Evolutionary conservation across 1,140 invertebrate genomes (phyloP).

Genomic region (Lepidurus apus): DNA sequence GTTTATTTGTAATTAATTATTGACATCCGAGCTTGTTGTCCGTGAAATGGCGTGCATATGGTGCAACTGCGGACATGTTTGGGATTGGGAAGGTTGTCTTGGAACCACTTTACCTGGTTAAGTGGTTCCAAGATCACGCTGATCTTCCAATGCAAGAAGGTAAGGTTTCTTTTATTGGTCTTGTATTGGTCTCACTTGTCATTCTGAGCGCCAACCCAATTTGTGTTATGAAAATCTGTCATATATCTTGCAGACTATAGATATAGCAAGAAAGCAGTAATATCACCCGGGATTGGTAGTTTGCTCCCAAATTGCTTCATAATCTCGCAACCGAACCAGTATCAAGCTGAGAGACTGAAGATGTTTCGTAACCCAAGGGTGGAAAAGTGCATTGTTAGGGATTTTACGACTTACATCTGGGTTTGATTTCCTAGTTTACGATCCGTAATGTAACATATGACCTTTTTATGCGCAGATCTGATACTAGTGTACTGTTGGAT

Average conservation of each 20-base stretch:
- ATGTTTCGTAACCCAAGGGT: not conserved
- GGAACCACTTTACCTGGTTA: too few relatives aligned
- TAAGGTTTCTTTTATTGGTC: not conserved
- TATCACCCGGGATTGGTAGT: not conserved
- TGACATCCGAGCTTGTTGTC: too few relatives aligned
- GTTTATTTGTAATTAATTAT: too few relatives aligned
- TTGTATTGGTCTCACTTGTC: not conserved
- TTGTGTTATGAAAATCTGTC: not conserved
- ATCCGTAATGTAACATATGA: constrained; percentile 15
- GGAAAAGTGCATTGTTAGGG: not conserved
- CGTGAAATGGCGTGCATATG: too few relatives aligned
- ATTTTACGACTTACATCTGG: not conserved
- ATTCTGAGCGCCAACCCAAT: not conserved
- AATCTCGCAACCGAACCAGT: not conserved
- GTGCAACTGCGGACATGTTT: too few relatives aligned
- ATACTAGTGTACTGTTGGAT: not conserved
- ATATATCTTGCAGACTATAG: not conserved
- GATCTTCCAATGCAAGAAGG: not conserved
- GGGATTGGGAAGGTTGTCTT: too few relatives aligned
- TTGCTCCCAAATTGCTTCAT: not conserved
- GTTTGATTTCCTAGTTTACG: not conserved
- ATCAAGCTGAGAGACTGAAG: not conserved
- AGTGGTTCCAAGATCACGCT: too few relatives aligned
- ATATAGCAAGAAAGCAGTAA: not conserved
- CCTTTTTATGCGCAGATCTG: not conserved